A percentile compares a stretch with the other conserved stretches of the same genome.
phyloP scores from a whole-genome alignment of 53 echinoderm and acorn worm genomes.

The Paelopatides confundens region DNA sequence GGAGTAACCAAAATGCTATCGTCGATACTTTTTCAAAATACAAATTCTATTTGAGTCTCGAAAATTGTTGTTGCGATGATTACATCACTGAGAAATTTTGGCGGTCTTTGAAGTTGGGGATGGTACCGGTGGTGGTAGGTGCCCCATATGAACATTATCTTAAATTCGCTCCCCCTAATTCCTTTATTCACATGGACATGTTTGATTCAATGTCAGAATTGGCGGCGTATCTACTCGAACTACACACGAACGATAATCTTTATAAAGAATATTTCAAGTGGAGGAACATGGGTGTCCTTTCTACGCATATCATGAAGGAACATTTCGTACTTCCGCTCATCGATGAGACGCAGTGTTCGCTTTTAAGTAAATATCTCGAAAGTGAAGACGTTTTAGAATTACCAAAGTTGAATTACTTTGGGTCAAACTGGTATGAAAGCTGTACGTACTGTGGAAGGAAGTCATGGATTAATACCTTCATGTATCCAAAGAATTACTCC shows the following conservation, averaged over 20 bases:
- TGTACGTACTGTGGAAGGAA: constrained; percentile 40
- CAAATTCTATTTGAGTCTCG: constrained; percentile 39
- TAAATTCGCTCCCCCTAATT: constrained; percentile 38
- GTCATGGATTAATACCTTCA: constrained; percentile 37
- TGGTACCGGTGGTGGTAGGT: constrained; percentile 43
- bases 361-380: constrained; percentile 16
- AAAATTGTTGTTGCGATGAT: constrained; percentile 42
- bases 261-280: constrained; percentile 42
- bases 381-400: not conserved
- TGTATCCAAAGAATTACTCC: constrained; percentile 42
- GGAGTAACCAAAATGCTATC: constrained; percentile 42
- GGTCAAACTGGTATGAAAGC: constrained; percentile 15
- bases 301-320: constrained; percentile 37
- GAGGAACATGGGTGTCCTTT: constrained; percentile 24
- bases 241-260: constrained; percentile 39
- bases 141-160: constrained; percentile 33
- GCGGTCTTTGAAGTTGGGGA: constrained; percentile 38
- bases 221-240: constrained; percentile 24
- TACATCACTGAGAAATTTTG: constrained; percentile 50
- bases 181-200: constrained; percentile 44
- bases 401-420: constrained; percentile 27
- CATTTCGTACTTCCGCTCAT: constrained; percentile 33
- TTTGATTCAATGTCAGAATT: constrained; percentile 27
- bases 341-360: constrained; percentile 21
- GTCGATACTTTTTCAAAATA: constrained; percentile 35